A percentile compares a stretch with the other conserved stretches of the same genome.
These are phyloP conservation scores for Geococcyx californianus DNA, from an alignment of 2,113 vertebrate genomes.

Conservation along the genomic window DNA sequence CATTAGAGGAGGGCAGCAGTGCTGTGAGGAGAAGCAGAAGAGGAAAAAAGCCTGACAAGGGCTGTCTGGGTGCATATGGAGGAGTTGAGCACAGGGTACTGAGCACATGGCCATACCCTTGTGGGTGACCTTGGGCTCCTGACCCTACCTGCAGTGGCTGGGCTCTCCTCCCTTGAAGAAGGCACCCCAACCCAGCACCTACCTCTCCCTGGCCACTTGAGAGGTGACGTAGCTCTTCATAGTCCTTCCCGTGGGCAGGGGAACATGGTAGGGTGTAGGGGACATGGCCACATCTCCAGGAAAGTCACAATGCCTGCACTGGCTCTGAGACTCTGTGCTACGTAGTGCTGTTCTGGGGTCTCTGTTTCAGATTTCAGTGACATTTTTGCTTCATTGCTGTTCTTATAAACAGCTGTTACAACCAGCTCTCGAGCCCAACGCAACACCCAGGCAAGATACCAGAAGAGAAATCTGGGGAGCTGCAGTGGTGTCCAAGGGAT, in stretches of 20 bases:
- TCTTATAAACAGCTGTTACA: neutral
- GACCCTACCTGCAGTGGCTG: fast-evolving
- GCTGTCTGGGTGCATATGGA: fast-evolving
- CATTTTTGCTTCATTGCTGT: neutral
- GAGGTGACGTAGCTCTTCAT: neutral
- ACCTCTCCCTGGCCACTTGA: neutral
- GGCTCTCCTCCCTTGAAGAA: neutral
- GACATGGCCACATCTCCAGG: neutral
- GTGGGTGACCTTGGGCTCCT: neutral
- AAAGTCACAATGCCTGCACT: fast-evolving
- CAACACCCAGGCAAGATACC: neutral
- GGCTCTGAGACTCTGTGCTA: neutral
- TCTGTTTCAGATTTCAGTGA: neutral
- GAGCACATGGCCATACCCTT: fast-evolving
- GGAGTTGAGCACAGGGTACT: too few species aligned
- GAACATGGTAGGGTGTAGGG: fast-evolving
- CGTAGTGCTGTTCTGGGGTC: neutral
- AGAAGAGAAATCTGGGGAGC: neutral
- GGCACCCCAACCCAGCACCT: neutral
- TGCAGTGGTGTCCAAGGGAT: neutral
- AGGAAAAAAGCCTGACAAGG: fast-evolving
- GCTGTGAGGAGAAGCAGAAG: neutral
- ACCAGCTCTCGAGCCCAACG: fast-evolving
- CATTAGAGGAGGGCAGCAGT: neutral
- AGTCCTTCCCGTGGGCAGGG: neutral